Conservation (phyloP, 2,113 vertebrate genomes). For the Urocynchramus pylzowi region DNA sequence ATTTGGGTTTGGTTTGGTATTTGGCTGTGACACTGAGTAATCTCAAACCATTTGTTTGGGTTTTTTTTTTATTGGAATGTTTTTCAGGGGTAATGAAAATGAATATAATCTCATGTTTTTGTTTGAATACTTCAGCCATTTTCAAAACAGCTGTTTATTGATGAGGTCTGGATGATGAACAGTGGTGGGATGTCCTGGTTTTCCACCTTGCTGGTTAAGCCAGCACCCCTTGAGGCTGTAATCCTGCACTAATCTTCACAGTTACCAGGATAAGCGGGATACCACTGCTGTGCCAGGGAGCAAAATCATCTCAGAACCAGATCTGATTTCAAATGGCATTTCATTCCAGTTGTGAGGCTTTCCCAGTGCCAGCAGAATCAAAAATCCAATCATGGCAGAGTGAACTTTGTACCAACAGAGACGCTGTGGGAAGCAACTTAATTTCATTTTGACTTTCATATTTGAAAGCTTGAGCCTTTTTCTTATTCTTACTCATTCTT, state of each 20-base stretch:
- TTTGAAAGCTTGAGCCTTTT: not conserved
- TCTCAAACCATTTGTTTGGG: not conserved
- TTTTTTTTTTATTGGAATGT: not conserved
- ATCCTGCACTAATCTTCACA: not conserved
- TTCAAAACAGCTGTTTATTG: not conserved
- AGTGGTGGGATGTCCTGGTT: not conserved
- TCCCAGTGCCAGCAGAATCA: not conserved
- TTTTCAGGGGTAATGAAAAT: not conserved
- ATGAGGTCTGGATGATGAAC: not conserved
- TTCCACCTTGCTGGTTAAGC: not conserved
- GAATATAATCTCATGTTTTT: not conserved
- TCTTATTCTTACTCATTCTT: not conserved
- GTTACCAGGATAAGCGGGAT: not conserved
- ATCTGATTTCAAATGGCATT: not conserved
- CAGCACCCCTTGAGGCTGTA: not conserved
- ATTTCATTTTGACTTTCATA: not conserved
- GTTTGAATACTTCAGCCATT: not conserved
- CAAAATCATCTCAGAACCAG: not conserved
- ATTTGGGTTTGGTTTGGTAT: not conserved
- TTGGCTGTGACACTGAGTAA: not conserved
- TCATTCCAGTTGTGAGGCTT: not conserved
- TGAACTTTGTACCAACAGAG: not conserved
- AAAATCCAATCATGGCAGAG: not conserved
- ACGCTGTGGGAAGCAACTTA: not conserved
- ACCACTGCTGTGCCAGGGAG: not conserved